These are phyloP conservation scores for Plectropomus leopardus DNA, from an alignment of 2,113 vertebrate genomes.

Conservation along the genomic window DNA sequence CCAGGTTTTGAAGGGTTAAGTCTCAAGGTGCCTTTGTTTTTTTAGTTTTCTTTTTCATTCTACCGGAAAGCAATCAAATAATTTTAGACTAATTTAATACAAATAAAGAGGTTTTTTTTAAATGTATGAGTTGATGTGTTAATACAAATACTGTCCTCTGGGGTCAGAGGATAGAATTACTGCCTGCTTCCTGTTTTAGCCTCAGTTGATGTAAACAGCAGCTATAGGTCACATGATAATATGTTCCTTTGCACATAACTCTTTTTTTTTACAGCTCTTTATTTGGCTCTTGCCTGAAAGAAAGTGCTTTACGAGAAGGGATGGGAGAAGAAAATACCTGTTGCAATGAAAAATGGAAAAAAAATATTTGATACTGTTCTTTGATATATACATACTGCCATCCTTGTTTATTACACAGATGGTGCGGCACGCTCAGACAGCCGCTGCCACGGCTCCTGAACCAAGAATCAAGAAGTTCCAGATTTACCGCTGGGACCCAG, in stretches of 20 bases:
- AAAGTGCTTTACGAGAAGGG: not conserved
- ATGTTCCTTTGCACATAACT: not conserved
- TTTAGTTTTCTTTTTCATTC: not conserved
- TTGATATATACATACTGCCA: not conserved
- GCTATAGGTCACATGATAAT: not conserved
- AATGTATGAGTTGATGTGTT: not conserved
- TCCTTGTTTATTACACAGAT: slow-evolving; percentile 65
- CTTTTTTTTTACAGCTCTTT: not conserved
- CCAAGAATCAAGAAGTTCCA: slow-evolving; percentile 93
- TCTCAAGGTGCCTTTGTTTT: not conserved
- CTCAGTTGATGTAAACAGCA: not conserved
- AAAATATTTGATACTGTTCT: not conserved
- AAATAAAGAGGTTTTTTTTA: slow-evolving; percentile 9
- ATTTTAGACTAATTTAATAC: not conserved
- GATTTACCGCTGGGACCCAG: slow-evolving; percentile 95
- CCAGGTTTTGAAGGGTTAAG: no score
- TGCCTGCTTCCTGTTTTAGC: slow-evolving; percentile 2
- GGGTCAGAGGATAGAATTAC: slow-evolving; percentile 22
- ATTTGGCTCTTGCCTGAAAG: not conserved
- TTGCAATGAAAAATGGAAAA: not conserved
- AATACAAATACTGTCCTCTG: not conserved
- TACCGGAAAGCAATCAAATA: not conserved
- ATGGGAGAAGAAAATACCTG: not conserved
- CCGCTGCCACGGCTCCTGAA: slow-evolving; percentile 74
- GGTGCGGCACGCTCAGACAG: slow-evolving; percentile 86